These are phyloP conservation scores for Microtus richardsoni DNA, from an alignment of 2,113 vertebrate species.

Conservation along the genomic window DNA sequence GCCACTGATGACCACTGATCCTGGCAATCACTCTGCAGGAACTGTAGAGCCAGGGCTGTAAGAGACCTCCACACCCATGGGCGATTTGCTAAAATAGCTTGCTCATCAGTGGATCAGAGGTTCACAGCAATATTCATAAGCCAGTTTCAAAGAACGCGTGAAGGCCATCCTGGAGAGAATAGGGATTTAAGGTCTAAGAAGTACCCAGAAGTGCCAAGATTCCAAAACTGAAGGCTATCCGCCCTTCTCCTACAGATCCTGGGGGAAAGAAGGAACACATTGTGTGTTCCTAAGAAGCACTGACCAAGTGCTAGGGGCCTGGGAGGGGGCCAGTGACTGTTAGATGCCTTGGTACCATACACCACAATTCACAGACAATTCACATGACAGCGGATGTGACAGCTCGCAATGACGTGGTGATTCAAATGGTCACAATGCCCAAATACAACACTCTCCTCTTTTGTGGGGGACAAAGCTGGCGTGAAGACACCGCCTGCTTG, in stretches of 20 bases:
- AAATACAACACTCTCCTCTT: background rate
- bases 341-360: background rate
- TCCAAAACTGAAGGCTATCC: background rate
- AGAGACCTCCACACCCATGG: background rate
- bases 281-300: background rate
- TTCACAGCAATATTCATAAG: background rate
- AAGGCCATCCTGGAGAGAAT: background rate
- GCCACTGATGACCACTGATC: background rate
- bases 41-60: background rate
- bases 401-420: background rate
- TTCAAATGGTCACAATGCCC: no score
- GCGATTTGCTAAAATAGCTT: background rate
- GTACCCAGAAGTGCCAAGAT: background rate
- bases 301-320: no score
- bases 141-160: background rate
- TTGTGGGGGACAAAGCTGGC: background rate
- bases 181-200: background rate
- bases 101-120: background rate
- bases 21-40: background rate
- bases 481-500: background rate
- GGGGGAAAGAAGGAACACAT: background rate
- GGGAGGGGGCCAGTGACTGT: background rate
- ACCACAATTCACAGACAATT: no score
- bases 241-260: background rate
- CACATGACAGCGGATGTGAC: fast-evolving